These are phyloP conservation scores for Heliocidaris erythrogramma DNA, from an alignment of 35 echinoderm and acorn worm genomes.

Conservation along the genomic window DNA sequence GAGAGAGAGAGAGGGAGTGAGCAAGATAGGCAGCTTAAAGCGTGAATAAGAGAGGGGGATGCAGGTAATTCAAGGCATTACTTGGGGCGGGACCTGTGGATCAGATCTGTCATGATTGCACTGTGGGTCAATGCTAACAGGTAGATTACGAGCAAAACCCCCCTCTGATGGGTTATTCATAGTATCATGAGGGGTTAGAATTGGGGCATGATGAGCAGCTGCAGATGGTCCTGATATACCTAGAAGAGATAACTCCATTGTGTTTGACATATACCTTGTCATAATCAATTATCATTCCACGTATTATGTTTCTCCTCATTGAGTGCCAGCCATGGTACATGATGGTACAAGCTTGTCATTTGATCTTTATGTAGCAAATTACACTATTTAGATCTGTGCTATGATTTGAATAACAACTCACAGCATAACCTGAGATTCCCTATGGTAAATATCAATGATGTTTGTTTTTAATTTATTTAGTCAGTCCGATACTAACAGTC, in stretches of 20 bases:
- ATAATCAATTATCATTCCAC: neutral
- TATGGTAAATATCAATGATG: no score
- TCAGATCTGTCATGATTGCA: conserved; percentile 8
- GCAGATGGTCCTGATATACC: neutral
- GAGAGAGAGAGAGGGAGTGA: neutral
- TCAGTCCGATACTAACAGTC: no score
- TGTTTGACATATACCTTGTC: neutral
- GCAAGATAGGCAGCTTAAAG: neutral
- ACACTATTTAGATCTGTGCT: neutral
- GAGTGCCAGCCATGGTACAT: neutral
- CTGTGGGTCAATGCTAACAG: conserved; percentile 8
- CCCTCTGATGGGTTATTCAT: neutral
- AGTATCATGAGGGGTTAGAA: neutral
- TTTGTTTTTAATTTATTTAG: no score
- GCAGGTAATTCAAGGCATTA: conserved; percentile 2
- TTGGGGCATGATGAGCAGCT: neutral
- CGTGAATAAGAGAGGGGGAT: neutral
- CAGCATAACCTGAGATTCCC: no score
- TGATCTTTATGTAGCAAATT: neutral
- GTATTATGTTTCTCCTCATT: neutral
- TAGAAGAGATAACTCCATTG: neutral
- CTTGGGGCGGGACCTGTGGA: neutral
- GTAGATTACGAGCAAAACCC: neutral
- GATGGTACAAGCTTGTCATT: neutral
- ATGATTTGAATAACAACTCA: no score